Percentiles rank a stretch among this genome's conserved stretches.
Conservation (phyloP, 2,113 vertebrate species). For the Anolis sagrei region DNA sequence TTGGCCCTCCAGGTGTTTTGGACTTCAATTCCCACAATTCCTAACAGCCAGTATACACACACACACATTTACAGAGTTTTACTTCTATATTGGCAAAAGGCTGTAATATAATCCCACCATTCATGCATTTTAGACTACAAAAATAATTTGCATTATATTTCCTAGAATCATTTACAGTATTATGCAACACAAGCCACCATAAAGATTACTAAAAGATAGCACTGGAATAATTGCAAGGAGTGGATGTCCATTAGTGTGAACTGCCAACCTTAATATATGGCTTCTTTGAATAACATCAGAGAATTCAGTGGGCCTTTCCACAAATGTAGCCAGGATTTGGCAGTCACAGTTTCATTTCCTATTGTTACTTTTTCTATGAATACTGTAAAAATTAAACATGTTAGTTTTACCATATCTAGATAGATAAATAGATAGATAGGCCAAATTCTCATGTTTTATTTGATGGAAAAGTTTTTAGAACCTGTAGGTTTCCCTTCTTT, state of each 20-base stretch:
- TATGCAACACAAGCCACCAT: too few relatives aligned
- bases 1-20: too few relatives aligned
- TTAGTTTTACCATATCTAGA: background rate
- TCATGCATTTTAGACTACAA: background rate
- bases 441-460: background rate
- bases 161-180: too few relatives aligned
- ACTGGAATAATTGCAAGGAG: background rate
- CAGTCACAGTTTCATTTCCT: slow-evolving; percentile 9
- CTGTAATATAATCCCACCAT: background rate
- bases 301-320: background rate
- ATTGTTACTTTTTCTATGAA: background rate
- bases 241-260: background rate
- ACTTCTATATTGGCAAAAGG: background rate
- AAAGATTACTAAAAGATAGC: background rate
- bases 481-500: background rate
- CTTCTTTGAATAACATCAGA: background rate
- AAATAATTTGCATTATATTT: background rate
- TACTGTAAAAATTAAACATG: slow-evolving; percentile 8
- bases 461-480: background rate
- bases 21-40: too few relatives aligned
- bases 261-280: background rate
- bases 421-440: too few relatives aligned
- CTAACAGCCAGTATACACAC: too few relatives aligned
- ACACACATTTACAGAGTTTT: background rate
- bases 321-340: background rate